phyloP scores from a whole-genome alignment of 2,113 vertebrate species.

The Chaenocephalus aceratus region DNA sequence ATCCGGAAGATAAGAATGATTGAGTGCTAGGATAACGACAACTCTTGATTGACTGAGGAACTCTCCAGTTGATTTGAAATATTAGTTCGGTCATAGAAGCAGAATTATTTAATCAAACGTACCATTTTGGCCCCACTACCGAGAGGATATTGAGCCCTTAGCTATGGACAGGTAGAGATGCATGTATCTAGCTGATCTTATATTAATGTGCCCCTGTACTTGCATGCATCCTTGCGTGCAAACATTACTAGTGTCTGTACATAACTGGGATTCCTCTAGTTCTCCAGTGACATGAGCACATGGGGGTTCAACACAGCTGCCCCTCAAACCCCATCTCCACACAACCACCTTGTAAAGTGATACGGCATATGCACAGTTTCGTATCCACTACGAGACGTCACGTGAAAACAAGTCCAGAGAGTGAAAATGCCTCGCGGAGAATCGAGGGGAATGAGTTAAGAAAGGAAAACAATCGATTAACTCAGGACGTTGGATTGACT shows the following conservation, averaged over 20 bases:
- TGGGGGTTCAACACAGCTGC: constrained; percentile 55
- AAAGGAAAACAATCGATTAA: constrained; percentile 2
- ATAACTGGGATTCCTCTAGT: constrained; percentile 60
- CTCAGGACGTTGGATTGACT: background rate
- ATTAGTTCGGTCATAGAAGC: background rate
- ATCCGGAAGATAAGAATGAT: constrained; percentile 8
- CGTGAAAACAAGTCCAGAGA: background rate
- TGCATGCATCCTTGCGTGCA: background rate
- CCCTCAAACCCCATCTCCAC: constrained; percentile 15
- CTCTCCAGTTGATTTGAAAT: background rate
- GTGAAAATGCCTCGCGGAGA: background rate
- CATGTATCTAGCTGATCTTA: background rate
- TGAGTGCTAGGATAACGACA: background rate
- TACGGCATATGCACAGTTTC: constrained; percentile 9
- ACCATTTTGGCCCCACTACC: background rate
- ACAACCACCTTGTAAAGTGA: constrained; percentile 48
- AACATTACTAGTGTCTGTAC: background rate
- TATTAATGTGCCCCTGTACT: background rate
- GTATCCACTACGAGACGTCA: background rate
- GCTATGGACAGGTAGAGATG: constrained; percentile 3
- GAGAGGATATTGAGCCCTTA: background rate
- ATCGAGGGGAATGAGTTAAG: background rate
- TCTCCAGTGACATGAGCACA: constrained; percentile 58
- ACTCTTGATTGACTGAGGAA: background rate
- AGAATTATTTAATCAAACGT: background rate